Base-by-base conservation (phyloP, 2,888 invertebrate genomes). In the Caenorhabditis virilis region DNA sequence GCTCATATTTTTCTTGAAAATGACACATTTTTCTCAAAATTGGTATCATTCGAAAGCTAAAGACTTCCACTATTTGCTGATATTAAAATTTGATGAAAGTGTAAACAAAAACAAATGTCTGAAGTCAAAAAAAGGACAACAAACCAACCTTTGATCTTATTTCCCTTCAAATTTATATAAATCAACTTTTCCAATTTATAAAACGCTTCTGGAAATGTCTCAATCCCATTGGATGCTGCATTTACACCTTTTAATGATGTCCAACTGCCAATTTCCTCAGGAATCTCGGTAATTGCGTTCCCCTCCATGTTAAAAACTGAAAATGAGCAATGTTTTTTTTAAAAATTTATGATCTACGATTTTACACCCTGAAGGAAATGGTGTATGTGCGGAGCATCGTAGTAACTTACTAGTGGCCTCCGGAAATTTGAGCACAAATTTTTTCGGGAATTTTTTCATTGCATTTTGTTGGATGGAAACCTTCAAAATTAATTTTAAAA, bases 381-480 rank as follows among this genome's bases (percentile, higher is more conserved):
- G 5, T 4, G 20, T 3, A 13, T 23, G 9, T 23, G 5, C 20
- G 11, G 6, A 25, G 4, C 25, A 3, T 15, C 23, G 2, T 15
- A 26, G 11, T 6, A 23, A 18, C 27, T 50, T 25, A 33, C 22
- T 49, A 23, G 62, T 69, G 13, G 77, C 61, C 7, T 71, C 63
- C 18, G 78, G 78, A 58, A 79, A 78, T 43, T 74, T 73, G 15
- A 52, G 50, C 16, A 78, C 58, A 42, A 79, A 67, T 60, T 79
- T 79, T 38, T 58, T 64, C n/a, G 79, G 79, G 51, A 79, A 79
- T 48, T 78, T 79, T 48, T 79, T 78, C 58, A 78, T 58, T 3
- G 49, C 45, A 45, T 78, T 78, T 54, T 76, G 66, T n/a, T 54
- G 63, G n/a, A n/a, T n/a, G n/a, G n/a, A n/a, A n/a, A n/a, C n/a